Evolutionary conservation across 2,888 invertebrate species (phyloP), one percentile per base, ranked within the genome.

Genomic region (Quadriops clusia): DNA sequence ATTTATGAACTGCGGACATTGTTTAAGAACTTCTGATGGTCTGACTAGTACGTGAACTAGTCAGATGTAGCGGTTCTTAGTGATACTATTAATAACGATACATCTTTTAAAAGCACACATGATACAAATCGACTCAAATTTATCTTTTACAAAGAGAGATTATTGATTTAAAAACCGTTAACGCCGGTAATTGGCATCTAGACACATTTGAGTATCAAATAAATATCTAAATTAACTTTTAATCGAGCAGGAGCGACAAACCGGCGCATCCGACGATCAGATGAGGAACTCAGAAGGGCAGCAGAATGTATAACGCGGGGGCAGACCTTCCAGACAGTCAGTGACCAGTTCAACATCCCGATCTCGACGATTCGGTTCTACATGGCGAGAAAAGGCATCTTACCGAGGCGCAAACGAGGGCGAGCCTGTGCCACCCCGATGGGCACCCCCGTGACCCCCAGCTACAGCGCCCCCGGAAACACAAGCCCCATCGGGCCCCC

Each of bases 261-360:
- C 32, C 44, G 60, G 43, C 64, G 79, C 17, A 75, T 79, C 44
- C 67, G 84, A 1, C 72, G 84, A 43, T 80, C 82, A 16, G 84
- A 84, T 56, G 77, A 74, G 25, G 75, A 80, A 45, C 53, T 84
- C 28, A 70, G 78, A n/a, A 72, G 81, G 52, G 85, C 85, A 1
- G 85, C 85, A 3, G 83, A 84, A 54, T 81, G 83, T 59, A 84
- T 86, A 38, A 79, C 82, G n/a, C 74, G 81, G 32, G 85, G 86
- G 1, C 79, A 79, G 63, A 86, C 86, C 47, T 86, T 85, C 66
- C 85, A 85, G 61, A 83, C 80, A 2, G 85, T 85, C 16, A 84
- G 83, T 34, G 83, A 84, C 50, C 81, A 81, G 65, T 86, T 82
- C 60, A 82, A 82, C 56, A 85, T 86, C 61, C 86, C 86, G 35